Percentiles rank a stretch among this genome's conserved stretches.
These are phyloP conservation scores for Geodia barretti DNA, from an alignment of 37 sponge, comb jelly and placozoan genomes.

Conservation along the genomic window DNA sequence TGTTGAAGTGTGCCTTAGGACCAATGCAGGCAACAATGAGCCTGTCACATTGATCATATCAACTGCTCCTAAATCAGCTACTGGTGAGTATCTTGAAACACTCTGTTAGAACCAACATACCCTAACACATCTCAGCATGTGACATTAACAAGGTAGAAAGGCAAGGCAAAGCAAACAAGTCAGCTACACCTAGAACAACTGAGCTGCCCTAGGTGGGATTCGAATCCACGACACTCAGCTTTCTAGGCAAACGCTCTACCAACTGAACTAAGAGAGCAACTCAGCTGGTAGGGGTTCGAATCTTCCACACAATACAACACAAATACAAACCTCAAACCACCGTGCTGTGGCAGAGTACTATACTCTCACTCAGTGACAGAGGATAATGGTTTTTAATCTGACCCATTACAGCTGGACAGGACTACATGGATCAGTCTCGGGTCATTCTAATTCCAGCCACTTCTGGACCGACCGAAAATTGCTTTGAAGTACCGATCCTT, in stretches of 20 bases:
- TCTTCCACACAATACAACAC: too few relatives aligned
- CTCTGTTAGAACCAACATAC: neutral
- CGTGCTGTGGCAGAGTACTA: too few relatives aligned
- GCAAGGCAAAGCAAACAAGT: too few relatives aligned
- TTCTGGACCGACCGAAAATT: neutral
- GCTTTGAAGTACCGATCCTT: neutral
- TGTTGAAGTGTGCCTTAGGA: conserved; percentile 10
- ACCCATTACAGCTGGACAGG: neutral
- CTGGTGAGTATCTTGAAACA: neutral
- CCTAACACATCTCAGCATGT: too few relatives aligned
- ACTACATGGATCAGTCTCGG: neutral
- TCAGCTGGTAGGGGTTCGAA: too few relatives aligned
- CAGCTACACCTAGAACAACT: too few relatives aligned
- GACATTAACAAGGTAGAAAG: too few relatives aligned
- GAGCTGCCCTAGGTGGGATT: too few relatives aligned
- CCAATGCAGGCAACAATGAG: neutral
- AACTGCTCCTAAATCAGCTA: neutral
- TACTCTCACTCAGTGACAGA: neutral
- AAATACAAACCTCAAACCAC: too few relatives aligned
- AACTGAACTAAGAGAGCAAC: too few relatives aligned
- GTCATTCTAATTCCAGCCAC: neutral
- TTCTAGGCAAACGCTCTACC: too few relatives aligned
- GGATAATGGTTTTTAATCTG: neutral
- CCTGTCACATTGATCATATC: neutral
- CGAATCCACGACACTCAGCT: too few relatives aligned